These are phyloP conservation scores for human DNA, from an alignment of 2,113 vertebrate genomes.

Conservation along the genomic window GRCh38 chr14:75811001-75811500, in stretches of 20 bases:
- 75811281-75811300: not conserved
- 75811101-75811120: too few relatives aligned
- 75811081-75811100: not conserved
- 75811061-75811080: not conserved
- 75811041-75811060: not conserved
- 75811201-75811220: not conserved
- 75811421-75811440: not conserved
- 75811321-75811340: not conserved
- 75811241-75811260: not conserved
- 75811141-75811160: too few relatives aligned
- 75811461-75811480: not conserved
- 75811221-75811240: not conserved
- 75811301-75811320: not conserved
- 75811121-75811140: too few relatives aligned
- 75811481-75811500: not conserved
- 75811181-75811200: not conserved
- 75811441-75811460: not conserved
- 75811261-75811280: not conserved
- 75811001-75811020: conserved; percentile 47
- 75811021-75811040: conserved; percentile 38
- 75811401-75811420: not conserved
- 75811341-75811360: not conserved
- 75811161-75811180: not conserved
- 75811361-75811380: not conserved
- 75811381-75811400: not conserved